These are phyloP conservation scores for Anhinga rufa DNA, from an alignment of 2,113 vertebrate genomes.

Conservation along the genomic window DNA sequence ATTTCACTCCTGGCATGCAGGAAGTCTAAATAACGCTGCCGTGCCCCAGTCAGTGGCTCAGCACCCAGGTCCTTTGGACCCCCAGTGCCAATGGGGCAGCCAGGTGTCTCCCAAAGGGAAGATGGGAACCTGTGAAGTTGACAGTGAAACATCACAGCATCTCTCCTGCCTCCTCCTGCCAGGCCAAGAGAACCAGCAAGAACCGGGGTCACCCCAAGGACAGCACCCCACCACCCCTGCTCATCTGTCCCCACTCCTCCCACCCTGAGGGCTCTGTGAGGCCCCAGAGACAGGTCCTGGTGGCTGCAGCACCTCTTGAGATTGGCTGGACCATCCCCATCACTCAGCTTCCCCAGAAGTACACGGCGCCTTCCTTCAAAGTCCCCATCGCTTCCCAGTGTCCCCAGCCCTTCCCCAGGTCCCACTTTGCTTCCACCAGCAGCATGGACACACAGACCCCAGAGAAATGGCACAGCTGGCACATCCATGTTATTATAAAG, in stretches of 20 bases:
- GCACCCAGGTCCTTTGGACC: not conserved
- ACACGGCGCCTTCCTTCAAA: not conserved
- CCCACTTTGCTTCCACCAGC: not conserved
- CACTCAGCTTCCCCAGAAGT: not conserved
- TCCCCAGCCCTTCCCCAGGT: not conserved
- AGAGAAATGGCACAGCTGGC: not conserved
- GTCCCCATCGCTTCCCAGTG: not conserved
- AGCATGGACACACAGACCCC: not conserved
- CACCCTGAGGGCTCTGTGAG: not conserved
- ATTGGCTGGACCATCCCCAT: not conserved
- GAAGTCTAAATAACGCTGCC: not conserved
- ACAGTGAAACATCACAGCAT: not conserved
- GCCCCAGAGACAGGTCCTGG: not conserved
- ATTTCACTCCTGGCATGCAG: not conserved
- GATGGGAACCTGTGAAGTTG: not conserved
- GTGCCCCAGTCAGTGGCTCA: not conserved
- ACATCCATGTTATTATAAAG: not conserved
- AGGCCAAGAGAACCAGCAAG: not conserved
- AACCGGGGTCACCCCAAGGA: not conserved
- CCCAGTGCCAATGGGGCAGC: not conserved
- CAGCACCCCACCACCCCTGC: not conserved
- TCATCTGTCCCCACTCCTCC: not conserved
- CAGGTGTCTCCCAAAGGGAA: fast-evolving
- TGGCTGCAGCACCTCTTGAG: not conserved
- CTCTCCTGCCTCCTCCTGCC: not conserved